Conservation (phyloP, 2,113 vertebrate genomes). For the Atherinomorus stipes region DNA sequence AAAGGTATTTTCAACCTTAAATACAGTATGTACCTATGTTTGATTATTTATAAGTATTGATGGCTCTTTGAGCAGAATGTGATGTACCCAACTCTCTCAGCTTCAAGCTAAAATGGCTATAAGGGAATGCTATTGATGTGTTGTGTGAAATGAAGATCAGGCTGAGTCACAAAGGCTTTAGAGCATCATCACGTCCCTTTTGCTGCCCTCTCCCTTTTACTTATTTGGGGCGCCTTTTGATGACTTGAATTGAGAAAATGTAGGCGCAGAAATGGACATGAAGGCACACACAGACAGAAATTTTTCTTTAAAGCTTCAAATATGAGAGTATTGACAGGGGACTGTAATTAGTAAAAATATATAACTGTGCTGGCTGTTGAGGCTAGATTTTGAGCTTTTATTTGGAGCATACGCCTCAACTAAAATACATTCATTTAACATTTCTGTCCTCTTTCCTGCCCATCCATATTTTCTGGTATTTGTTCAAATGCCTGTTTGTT, state of each 20-base stretch:
- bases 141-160: constrained; percentile 60
- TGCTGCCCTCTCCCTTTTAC: constrained; percentile 13
- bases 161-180: constrained; percentile 45
- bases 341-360: too few relatives aligned
- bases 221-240: constrained; percentile 45
- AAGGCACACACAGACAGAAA: constrained; percentile 6
- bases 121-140: constrained; percentile 30
- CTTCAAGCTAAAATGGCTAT: constrained; percentile 4
- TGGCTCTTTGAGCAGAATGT: constrained; percentile 8
- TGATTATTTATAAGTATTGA: background rate
- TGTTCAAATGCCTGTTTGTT: background rate
- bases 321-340: background rate
- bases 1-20: background rate
- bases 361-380: constrained; percentile 4
- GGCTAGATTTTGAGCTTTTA: constrained; percentile 3
- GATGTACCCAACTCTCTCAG: constrained; percentile 12
- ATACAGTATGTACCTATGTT: too few relatives aligned
- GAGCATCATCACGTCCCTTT: constrained; percentile 30
- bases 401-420: background rate
- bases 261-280: constrained; percentile 26
- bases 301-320: constrained; percentile 17
- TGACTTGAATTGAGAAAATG: constrained; percentile 48
- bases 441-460: constrained; percentile 5
- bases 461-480: background rate
- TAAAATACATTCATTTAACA: constrained; percentile 11